Base-by-base conservation (phyloP, 2,113 vertebrate genomes). In the Phyllostomus discolor region DNA sequence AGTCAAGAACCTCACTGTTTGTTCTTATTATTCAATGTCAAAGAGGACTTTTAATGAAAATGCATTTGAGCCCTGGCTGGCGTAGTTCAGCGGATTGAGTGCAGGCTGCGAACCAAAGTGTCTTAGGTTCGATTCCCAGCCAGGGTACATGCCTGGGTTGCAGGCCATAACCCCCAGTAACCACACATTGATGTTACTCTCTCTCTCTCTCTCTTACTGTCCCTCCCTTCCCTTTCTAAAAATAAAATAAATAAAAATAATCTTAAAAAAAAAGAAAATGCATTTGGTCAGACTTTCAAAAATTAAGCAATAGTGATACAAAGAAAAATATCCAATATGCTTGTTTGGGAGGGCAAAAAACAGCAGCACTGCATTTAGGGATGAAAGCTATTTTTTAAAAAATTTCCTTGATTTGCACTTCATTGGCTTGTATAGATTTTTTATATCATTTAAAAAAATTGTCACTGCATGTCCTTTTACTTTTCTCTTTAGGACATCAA, bases 11-110 rank as follows among this genome's bases (percentile, higher is more conserved):
- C 0, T 66, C 35, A 80, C 11, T 70, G 10, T 87, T 84, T 97
- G 33, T 88, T 46, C 31, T 88, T 17, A 22, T 95, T 91, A 72
- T 19, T 92, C 38, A 92, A 0, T 82, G 10, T 82, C 50, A 97
- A 93, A 97, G 64, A n/a, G 50, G 24, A 76, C 76, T 22, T 11
- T 80, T 95, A 93, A 52, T 93, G 86, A 90, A 69, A 67, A 73
- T 22, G 16, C 3, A 31, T 81, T 96, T 95, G 57, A 41, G 38
- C 38, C 38, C 38, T 41, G 38, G 38, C 38, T 41, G 38, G 38
- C 4, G 38, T 41, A 41, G 38, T 41, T 41, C 38, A 41, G 38
- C 4, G 38, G 38, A 41, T 41, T 41, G 38, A 41, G 38, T 4
- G 4, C 38, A 4, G 38, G 38, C 38, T 41, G 38, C 38, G 4